Evolutionary conservation across 2,797 vertebrate genomes (phyloP).

Genomic region (Holocentrus rufus): DNA sequence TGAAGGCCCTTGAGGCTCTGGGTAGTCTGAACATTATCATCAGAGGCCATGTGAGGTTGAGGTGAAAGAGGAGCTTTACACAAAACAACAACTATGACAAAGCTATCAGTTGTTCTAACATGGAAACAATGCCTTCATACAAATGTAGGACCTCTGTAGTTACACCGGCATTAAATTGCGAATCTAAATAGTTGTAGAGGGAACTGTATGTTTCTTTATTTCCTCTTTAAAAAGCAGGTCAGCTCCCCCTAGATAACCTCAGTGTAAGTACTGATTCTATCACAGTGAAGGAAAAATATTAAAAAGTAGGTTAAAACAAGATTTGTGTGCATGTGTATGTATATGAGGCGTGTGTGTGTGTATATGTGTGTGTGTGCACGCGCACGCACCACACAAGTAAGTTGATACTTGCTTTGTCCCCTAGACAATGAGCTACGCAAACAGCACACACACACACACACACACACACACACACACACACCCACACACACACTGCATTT

Average conservation of each 20-base stretch:
- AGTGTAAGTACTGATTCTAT: conserved; percentile 66
- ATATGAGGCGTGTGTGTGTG: conserved; percentile 12
- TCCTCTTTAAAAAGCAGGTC: conserved; percentile 68
- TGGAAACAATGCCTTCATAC: conserved; percentile 54
- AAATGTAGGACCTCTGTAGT: conserved; percentile 34
- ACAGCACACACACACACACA: no score
- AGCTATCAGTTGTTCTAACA: conserved; percentile 54
- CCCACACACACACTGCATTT: conserved; percentile 17
- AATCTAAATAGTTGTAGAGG: conserved; percentile 37
- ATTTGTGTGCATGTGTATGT: conserved; percentile 19
- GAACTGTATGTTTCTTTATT: conserved; percentile 52
- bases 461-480: neutral
- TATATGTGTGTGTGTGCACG: conserved; percentile 13
- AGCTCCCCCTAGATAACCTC: conserved; percentile 68
- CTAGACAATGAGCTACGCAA: neutral
- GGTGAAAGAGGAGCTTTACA: conserved; percentile 65
- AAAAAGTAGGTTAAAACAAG: conserved; percentile 51
- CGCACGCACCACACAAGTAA: neutral
- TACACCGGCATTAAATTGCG: conserved; percentile 40
- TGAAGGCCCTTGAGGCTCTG: conserved; percentile 57
- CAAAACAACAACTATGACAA: conserved; percentile 62
- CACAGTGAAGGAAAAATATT: conserved; percentile 42
- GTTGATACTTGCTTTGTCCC: neutral
- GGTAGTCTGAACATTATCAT: conserved; percentile 62
- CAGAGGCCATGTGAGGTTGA: conserved; percentile 65